Conservation (phyloP, 2,888 invertebrate genomes). For the Caenorhabditis doughertyi region DNA sequence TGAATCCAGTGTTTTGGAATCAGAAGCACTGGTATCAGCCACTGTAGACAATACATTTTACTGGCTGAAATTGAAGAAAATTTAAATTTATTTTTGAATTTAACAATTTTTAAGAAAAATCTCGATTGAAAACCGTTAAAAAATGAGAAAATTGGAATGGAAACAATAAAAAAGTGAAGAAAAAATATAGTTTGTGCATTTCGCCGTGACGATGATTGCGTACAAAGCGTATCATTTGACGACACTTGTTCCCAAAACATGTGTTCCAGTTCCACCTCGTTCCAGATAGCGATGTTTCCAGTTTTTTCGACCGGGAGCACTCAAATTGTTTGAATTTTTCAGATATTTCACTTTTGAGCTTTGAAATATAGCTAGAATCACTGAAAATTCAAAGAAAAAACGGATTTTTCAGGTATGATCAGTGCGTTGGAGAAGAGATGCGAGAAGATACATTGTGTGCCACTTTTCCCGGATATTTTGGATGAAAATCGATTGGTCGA, state of each 20-base stretch:
- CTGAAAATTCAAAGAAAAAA: too few species aligned
- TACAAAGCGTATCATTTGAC: background rate
- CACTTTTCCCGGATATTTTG: slow-evolving; percentile 36
- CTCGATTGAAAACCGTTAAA: background rate
- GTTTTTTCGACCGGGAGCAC: too few species aligned
- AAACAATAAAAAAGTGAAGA: slow-evolving; percentile 3
- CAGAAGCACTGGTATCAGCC: slow-evolving; percentile 95
- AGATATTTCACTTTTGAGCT: too few species aligned
- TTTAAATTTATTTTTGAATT: background rate
- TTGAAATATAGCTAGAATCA: background rate
- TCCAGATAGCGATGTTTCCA: too few species aligned
- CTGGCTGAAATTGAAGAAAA: slow-evolving; percentile 6
- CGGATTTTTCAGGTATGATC: slow-evolving; percentile 27
- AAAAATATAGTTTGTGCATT: slow-evolving; percentile 16
- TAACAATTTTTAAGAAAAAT: background rate
- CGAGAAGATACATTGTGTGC: background rate
- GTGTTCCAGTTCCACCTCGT: too few species aligned
- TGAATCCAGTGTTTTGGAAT: slow-evolving; percentile 95
- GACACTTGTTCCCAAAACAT: too few species aligned
- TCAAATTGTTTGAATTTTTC: too few species aligned
- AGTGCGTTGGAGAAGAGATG: slow-evolving; percentile 24
- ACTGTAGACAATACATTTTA: slow-evolving; percentile 95
- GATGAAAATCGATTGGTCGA: slow-evolving; percentile 48
- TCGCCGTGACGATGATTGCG: slow-evolving; percentile 28
- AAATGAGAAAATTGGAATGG: background rate